These are phyloP conservation scores for Coreius guichenoti DNA, from an alignment of 2,797 vertebrate species.

Conservation along the genomic window DNA sequence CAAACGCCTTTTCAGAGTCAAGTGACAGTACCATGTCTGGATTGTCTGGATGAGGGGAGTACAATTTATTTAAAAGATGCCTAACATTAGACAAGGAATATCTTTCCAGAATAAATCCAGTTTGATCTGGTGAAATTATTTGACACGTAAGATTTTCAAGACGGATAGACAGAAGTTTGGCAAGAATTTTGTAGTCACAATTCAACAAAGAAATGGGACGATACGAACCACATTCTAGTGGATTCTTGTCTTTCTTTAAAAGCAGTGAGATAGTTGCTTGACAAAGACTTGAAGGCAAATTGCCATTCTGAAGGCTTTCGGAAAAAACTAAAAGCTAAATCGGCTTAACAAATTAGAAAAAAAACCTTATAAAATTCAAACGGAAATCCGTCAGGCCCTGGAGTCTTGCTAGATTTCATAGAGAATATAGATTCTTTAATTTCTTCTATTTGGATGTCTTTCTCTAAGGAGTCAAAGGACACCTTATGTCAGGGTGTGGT, in stretches of 20 bases:
- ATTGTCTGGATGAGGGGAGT: neutral
- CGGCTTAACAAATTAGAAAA: neutral
- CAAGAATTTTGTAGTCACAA: neutral
- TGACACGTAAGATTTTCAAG: neutral
- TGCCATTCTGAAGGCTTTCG: neutral
- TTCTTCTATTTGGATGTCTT: neutral
- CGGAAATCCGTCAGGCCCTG: neutral
- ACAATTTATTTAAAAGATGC: neutral
- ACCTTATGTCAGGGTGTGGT: too few species aligned
- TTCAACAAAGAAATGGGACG: neutral
- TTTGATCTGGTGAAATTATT: neutral
- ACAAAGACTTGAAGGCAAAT: neutral
- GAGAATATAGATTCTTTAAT: neutral
- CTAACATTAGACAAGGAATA: neutral
- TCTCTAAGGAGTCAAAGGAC: neutral
- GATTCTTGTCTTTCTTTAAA: neutral
- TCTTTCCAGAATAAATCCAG: neutral
- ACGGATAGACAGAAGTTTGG: neutral
- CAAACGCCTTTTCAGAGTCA: neutral
- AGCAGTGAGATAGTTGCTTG: neutral
- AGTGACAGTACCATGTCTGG: too few species aligned
- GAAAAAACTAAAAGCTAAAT: neutral
- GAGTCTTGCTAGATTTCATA: neutral
- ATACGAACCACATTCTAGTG: constrained; percentile 1
- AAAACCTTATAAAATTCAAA: neutral